Percentiles rank a stretch among this genome's conserved stretches.
These are phyloP conservation scores for Panonychus citri DNA, from an alignment of 1,140 invertebrate species.

Conservation along the genomic window DNA sequence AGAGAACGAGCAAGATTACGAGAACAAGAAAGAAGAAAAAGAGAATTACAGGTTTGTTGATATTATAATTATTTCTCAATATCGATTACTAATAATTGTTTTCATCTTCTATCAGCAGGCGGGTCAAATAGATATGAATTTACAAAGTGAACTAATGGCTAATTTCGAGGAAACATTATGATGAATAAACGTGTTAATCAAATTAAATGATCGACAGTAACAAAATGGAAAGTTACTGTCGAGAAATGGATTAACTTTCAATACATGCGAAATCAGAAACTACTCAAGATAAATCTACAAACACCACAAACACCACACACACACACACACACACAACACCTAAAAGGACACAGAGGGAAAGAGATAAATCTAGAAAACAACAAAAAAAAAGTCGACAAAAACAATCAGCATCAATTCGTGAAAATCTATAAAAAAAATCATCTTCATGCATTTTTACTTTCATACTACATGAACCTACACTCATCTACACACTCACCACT, in stretches of 20 bases:
- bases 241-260: too few species aligned
- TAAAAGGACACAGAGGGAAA: too few species aligned
- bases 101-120: conserved; percentile 49
- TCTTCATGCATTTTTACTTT: too few species aligned
- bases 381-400: too few species aligned
- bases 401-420: too few species aligned
- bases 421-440: too few species aligned
- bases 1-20: conserved; percentile 43
- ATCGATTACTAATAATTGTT: conserved; percentile 1
- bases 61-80: conserved; percentile 4
- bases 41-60: conserved; percentile 67
- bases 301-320: neutral
- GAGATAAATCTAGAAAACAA: too few species aligned
- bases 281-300: too few species aligned
- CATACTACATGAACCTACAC: too few species aligned
- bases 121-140: conserved; percentile 88
- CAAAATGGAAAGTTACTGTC: neutral
- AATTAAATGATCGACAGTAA: neutral
- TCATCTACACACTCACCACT: too few species aligned
- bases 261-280: too few species aligned
- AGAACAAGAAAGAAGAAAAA: conserved; percentile 63
- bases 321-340: too few species aligned
- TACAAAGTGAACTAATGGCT: conserved; percentile 91
- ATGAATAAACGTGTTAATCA: neutral
- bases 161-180: conserved; percentile 81